Conservation (phyloP, 2,113 vertebrate genomes). For the Xiphophorus couchianus region DNA sequence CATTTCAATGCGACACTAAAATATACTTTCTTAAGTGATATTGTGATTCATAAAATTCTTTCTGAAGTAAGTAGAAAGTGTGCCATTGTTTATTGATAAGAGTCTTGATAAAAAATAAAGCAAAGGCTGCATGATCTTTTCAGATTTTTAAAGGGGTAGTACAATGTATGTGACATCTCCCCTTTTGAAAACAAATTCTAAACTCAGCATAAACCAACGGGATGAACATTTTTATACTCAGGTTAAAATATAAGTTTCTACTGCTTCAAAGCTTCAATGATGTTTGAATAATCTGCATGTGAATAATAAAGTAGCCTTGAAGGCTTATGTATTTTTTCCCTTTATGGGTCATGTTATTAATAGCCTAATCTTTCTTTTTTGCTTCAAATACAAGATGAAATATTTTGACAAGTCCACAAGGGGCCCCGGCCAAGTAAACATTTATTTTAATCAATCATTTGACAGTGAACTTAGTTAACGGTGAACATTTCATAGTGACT, state of each 20-base stretch:
- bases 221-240: constrained; percentile 2
- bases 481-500: constrained; percentile 35
- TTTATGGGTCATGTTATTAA: constrained; percentile 71
- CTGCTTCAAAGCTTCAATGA: constrained; percentile 32
- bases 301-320: constrained; percentile 77
- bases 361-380: constrained; percentile 71
- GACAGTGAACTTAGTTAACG: constrained; percentile 53
- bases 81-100: not conserved
- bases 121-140: not conserved
- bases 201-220: constrained; percentile 7
- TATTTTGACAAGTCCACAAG: constrained; percentile 73
- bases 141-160: not conserved
- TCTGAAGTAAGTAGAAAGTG: not conserved
- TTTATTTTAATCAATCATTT: constrained; percentile 77
- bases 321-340: constrained; percentile 68
- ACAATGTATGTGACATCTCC: constrained; percentile 20
- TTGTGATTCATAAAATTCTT: not conserved
- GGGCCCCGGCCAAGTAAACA: constrained; percentile 68
- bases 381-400: constrained; percentile 72
- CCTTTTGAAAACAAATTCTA: constrained; percentile 12
- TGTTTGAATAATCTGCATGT: constrained; percentile 77
- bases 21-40: not conserved
- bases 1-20: not conserved
- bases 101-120: not conserved
- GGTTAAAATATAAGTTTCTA: constrained; percentile 28